phyloP scores from a whole-genome alignment of 2,113 vertebrate species.

The Onychostoma macrolepis region DNA sequence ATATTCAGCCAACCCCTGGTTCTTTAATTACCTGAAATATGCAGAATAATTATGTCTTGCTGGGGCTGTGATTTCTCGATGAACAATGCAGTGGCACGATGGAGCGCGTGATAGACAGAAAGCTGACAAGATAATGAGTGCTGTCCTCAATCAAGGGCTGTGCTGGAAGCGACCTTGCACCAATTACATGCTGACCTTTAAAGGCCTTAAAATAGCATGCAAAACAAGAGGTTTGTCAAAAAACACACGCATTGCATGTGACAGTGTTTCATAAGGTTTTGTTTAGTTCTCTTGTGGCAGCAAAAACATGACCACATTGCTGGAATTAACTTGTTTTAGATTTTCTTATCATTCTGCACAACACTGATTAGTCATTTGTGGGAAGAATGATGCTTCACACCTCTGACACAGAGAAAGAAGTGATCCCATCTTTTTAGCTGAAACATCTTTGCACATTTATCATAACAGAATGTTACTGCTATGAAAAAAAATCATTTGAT shows the following conservation, averaged over 20 bases:
- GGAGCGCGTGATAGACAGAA: slow-evolving; percentile 63
- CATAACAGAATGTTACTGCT: neutral
- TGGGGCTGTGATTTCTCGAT: slow-evolving; percentile 57
- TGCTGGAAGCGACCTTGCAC: slow-evolving; percentile 61
- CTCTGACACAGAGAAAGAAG: neutral
- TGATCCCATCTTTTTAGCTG: neutral
- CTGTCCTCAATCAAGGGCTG: slow-evolving; percentile 72
- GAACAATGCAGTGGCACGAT: slow-evolving; percentile 63
- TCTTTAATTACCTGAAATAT: slow-evolving; percentile 68
- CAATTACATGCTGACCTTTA: slow-evolving; percentile 60
- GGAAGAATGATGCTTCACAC: neutral
- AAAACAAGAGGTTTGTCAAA: neutral
- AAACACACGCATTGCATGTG: neutral
- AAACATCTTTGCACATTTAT: neutral
- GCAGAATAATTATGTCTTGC: slow-evolving; percentile 57
- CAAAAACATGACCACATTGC: neutral
- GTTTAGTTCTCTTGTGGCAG: slow-evolving; percentile 11
- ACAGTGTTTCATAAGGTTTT: neutral
- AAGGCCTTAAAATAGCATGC: neutral
- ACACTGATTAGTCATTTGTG: neutral
- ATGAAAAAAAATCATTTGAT: neutral
- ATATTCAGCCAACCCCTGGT: slow-evolving; percentile 61
- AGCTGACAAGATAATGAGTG: slow-evolving; percentile 70
- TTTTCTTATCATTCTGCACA: neutral
- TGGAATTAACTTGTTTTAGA: neutral